Evolutionary conservation across 53 echinoderm and acorn worm genomes (phyloP).

Genomic region (Temnopleurus reevesii): DNA sequence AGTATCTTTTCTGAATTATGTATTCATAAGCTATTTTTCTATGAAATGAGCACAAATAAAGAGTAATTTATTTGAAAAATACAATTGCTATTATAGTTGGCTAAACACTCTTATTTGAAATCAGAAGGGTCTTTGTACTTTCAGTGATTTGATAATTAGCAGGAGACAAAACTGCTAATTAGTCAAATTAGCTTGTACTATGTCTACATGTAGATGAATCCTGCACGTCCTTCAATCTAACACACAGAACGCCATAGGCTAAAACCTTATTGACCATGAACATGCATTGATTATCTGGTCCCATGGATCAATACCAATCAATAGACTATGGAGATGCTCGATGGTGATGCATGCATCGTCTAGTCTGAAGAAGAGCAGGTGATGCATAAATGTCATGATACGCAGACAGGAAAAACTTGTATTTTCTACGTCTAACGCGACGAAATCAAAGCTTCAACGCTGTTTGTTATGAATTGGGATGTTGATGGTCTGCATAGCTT

Average conservation of each 20-base stretch:
- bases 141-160: background rate
- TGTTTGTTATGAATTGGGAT: background rate
- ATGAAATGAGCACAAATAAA: no score
- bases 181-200: background rate
- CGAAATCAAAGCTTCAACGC: background rate
- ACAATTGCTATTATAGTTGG: no score
- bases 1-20: no score
- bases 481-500: background rate
- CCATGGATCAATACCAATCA: constrained; percentile 19
- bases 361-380: background rate
- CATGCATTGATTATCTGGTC: constrained; percentile 6
- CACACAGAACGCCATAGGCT: background rate
- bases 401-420: background rate
- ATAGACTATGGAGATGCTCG: background rate
- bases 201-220: background rate
- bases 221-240: background rate
- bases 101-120: background rate
- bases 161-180: background rate
- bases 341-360: background rate
- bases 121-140: background rate
- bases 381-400: background rate
- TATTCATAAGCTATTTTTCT: no score
- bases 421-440: constrained; percentile 1
- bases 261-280: constrained; percentile 4
- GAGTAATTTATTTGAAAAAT: no score